A percentile compares a stretch with the other conserved stretches of the same genome.
These are phyloP conservation scores for Agrochola circellaris DNA, from an alignment of 2,888 invertebrate genomes.

Conservation along the genomic window DNA sequence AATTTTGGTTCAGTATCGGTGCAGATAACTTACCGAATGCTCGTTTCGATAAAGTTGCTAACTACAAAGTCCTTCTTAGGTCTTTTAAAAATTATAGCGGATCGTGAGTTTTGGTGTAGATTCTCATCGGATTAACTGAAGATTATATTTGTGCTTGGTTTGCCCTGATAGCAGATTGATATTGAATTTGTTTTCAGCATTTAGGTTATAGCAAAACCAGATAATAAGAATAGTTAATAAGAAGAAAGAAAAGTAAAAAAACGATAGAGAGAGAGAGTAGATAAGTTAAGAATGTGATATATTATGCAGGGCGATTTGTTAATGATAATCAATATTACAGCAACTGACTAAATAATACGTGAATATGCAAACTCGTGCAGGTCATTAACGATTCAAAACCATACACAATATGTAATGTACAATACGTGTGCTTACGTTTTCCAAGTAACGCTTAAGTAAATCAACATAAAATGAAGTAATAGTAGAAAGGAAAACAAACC, in stretches of 20 bases:
- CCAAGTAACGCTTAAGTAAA: not conserved
- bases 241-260: no score
- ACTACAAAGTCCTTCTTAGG: conserved; percentile 10
- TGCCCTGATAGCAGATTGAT: not conserved
- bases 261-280: no score
- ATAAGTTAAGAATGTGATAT: not conserved
- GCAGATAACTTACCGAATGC: conserved; percentile 27
- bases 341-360: conserved; percentile 19
- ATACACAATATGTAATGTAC: not conserved
- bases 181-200: not conserved
- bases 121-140: conserved; percentile 4
- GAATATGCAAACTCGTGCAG: not conserved
- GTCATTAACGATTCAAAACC: not conserved
- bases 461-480: not conserved
- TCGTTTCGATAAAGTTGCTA: conserved; percentile 31
- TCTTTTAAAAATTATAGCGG: conserved; percentile 17
- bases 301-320: not conserved
- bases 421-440: not conserved
- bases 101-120: conserved; percentile 15
- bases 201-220: not conserved
- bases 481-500: conserved; percentile 17
- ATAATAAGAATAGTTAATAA: no score
- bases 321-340: not conserved
- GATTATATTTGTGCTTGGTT: not conserved
- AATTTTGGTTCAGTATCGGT: conserved; percentile 18